Evolutionary conservation across 1,140 invertebrate species (phyloP).

Genomic region (Drosophila pruinosa): DNA sequence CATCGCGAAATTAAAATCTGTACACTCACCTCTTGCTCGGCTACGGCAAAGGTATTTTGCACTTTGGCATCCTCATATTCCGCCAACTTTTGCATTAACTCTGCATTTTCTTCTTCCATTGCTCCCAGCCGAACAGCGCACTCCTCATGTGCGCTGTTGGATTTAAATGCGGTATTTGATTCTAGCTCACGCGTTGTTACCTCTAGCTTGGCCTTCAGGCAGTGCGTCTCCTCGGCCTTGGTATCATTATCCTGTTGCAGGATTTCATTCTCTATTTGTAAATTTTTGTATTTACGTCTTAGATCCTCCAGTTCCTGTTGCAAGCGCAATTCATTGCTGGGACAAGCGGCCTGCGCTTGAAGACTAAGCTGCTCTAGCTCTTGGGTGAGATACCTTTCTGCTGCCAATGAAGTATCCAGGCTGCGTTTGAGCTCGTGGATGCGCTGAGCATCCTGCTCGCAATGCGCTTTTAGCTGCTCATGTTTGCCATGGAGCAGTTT

Average conservation of each 20-base stretch:
- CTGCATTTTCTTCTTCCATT: constrained; percentile 64
- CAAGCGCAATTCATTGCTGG: neutral
- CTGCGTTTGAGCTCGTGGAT: constrained; percentile 75
- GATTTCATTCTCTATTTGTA: constrained; percentile 49
- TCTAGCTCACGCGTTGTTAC: constrained; percentile 10
- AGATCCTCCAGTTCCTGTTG: constrained; percentile 64
- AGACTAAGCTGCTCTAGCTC: constrained; percentile 64
- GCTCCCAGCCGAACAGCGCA: constrained; percentile 24
- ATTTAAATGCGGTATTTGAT: neutral
- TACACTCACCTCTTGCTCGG: constrained; percentile 64
- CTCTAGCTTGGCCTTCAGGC: constrained; percentile 43
- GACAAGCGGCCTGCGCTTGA: constrained; percentile 4
- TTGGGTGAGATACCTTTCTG: constrained; percentile 66
- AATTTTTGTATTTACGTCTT: constrained; percentile 45
- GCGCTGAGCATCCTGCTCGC: constrained; percentile 66
- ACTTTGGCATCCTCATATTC: constrained; percentile 60
- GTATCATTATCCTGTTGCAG: constrained; percentile 62
- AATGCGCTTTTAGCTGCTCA: constrained; percentile 46
- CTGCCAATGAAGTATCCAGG: constrained; percentile 67
- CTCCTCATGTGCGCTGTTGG: constrained; percentile 42
- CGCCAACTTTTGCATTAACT: constrained; percentile 69
- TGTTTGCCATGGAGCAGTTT: constrained; percentile 62
- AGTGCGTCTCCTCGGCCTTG: constrained; percentile 39
- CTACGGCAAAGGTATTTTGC: constrained; percentile 55
- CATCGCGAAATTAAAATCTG: neutral